Evolutionary conservation across 2,888 invertebrate species (phyloP).

Genomic region (Morpho deidamia): DNA sequence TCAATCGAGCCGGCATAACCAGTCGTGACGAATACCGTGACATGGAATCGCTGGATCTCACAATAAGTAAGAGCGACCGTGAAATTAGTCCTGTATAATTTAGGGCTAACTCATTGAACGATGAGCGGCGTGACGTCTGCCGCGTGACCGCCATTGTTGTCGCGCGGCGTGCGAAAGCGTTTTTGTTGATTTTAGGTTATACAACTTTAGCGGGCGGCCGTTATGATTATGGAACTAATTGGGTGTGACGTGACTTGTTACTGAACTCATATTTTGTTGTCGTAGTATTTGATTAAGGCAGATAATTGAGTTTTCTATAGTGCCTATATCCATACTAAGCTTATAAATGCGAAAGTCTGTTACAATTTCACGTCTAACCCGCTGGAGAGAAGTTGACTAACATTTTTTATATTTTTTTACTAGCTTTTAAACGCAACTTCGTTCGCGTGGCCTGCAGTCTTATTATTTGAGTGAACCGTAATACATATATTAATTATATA

Average conservation of each 20-base stretch:
- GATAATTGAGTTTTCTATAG: background rate
- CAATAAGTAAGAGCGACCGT: constrained; percentile 69
- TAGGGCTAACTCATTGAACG: constrained; percentile 59
- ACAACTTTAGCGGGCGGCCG: constrained; percentile 35
- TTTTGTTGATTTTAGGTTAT: constrained; percentile 66
- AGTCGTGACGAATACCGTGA: constrained; percentile 66
- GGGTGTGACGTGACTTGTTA: constrained; percentile 32
- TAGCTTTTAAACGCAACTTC: no score
- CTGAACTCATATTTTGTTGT: constrained; percentile 6
- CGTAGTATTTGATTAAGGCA: constrained; percentile 1
- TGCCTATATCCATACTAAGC: no score
- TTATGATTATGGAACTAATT: constrained; percentile 54
- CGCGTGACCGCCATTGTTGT: constrained; percentile 64
- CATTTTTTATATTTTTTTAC: no score
- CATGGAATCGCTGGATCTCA: constrained; percentile 63
- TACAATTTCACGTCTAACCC: no score
- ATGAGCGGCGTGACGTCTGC: constrained; percentile 53
- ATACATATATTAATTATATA: no score
- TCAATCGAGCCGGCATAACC: constrained; percentile 56
- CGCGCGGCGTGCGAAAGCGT: constrained; percentile 52
- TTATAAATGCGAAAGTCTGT: no score
- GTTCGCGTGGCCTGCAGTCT: no score
- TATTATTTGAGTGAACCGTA: no score
- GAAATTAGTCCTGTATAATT: constrained; percentile 68
- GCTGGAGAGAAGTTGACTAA: no score